Base-by-base conservation (phyloP, 2,888 invertebrate genomes). In the Frankliniella fusca region DNA sequence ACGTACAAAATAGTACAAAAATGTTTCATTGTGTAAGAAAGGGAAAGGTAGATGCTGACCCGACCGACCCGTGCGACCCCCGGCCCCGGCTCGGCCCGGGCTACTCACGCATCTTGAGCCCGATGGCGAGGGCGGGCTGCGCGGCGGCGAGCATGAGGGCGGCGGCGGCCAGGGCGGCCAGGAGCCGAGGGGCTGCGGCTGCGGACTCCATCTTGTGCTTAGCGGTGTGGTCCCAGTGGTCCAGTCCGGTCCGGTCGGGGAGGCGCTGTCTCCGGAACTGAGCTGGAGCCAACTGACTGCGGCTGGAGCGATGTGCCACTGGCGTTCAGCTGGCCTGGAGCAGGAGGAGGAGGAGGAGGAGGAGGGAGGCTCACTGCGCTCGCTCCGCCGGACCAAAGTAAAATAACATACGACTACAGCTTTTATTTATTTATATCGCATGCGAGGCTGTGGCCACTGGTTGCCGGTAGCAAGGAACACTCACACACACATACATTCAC, bases 401-500 rank as follows among this genome's bases (percentile, higher is more conserved):
- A 76, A 76, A 76, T 76, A 23, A 76, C 23, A 23, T 27, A 27
- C 70, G 23, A 27, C 70, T 27, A 12, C 23, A 10, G 23, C 70
- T 76, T 76, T 76, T 38, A 38, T 38, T 76, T 76, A 76, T 76
- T 76, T 76, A 76, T 76, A 76, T 27, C 70, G 70, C 23, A 23
- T 27, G 70, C 70, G 70, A 61, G 70, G 27, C 70, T 23, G 27
- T 27, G 23, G 70, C 54, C 18, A 18, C 54, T 18, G 54, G 54
- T 18, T 5, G 54, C 38, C 38, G 38, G 38, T 38, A 38, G 38
- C 38, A 38, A 38, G 38, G 38, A 20, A 20, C 54, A 20, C 54
- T 12, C 15, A 54, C 54, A 11, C 54, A 54, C 54, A 54, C 15
- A 54, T 15, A 20, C 54, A 8, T 8, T 2, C 54, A 1, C 15